Conservation (phyloP, 2,888 invertebrate species). For the Leptogaster cylindrica region DNA sequence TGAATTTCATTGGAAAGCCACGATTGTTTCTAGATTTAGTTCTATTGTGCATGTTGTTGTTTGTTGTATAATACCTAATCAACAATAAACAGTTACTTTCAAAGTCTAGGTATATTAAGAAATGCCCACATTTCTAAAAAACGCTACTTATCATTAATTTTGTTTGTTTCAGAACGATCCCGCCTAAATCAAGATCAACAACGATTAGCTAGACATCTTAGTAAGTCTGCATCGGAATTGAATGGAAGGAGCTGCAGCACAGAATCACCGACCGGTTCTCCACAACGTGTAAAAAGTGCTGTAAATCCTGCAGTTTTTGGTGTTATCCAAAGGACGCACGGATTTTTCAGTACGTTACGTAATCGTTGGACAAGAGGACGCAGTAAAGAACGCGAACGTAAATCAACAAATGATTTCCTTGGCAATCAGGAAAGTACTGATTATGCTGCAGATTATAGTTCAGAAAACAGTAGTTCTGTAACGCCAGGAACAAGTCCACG, state of each 20-base stretch:
- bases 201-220: slow-evolving; percentile 70
- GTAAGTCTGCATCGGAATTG: slow-evolving; percentile 82
- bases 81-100: too few species aligned
- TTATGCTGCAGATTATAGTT: slow-evolving; percentile 82
- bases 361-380: slow-evolving; percentile 79
- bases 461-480: slow-evolving; percentile 71
- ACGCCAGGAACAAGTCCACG: slow-evolving; percentile 78
- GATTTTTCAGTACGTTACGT: slow-evolving; percentile 81
- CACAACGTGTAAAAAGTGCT: slow-evolving; percentile 63
- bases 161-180: slow-evolving; percentile 41
- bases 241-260: slow-evolving; percentile 68
- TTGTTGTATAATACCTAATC: too few species aligned
- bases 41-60: too few species aligned
- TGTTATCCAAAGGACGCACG: slow-evolving; percentile 81
- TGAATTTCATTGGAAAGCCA: too few species aligned
- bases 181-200: slow-evolving; percentile 49
- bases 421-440: slow-evolving; percentile 70
- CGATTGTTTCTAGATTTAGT: too few species aligned
- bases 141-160: not conserved
- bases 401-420: slow-evolving; percentile 66
- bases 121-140: not conserved
- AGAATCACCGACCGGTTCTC: slow-evolving; percentile 64
- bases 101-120: not conserved
- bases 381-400: slow-evolving; percentile 72
- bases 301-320: slow-evolving; percentile 70